Evolutionary conservation across 2,797 vertebrate species (phyloP), one percentile per base, ranked within the genome.

Genomic region (Meriones psammophilus): DNA sequence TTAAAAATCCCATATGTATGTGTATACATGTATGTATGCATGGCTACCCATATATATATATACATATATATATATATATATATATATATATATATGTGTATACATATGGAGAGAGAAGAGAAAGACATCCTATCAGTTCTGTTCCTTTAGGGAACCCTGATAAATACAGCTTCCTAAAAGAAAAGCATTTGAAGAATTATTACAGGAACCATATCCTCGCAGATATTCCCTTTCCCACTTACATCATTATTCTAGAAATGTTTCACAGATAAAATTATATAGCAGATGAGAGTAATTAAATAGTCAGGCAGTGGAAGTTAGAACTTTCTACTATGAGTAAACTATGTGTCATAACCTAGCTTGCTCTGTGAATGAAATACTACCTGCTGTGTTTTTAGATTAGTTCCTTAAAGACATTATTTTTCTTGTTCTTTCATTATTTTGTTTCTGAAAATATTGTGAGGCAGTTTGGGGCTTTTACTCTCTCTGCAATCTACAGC

Each of bases 371-470:
- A 86, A 78, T 76, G 30, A 56, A 9, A 33, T n/a, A 1, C 50
- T 85, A 28, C 46, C 10, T n/a, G 42, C 14, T 84, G 14, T 50
- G 24, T 36, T 62, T 95, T 77, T 83, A 74, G 9, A 50, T 58
- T 62, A 77, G n/a, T 73, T 76, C 26, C 66, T 73, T 94, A 58
- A 87, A 76, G 20, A 33, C 3, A 28, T 68, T 54, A 18, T 28
- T 78, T 66, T 83, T 46, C 8, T 76, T 76, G 7, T 84, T 64
- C 68, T 62, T 83, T 66, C 22, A 85, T 15, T 69, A 74, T 89
- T 87, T 92, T 73, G 60, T 93, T 92, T n/a, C 89, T 92, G n/a
- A 80, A 87, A 92, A 18, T 76, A 68, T 30, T 85, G 36, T 18
- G 30, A 26, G 15, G 17, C 22, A 54, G 33, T 36, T 76, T 83